Evolutionary conservation across 23 tunicate genomes (phyloP), one percentile per base, ranked within the genome.

Genomic region (Corella eumyota): DNA sequence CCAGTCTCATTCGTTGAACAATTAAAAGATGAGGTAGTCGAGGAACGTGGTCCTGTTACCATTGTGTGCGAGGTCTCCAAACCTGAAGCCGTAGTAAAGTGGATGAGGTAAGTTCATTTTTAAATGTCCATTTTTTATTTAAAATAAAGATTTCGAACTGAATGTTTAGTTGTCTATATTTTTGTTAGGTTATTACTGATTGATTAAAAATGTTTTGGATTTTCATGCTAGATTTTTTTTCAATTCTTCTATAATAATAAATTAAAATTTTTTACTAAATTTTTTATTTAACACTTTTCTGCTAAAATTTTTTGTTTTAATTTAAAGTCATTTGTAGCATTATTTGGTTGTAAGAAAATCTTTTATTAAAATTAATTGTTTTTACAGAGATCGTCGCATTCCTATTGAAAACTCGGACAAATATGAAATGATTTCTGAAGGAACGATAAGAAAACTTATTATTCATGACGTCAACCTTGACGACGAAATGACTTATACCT

Each of bases 401-500:
- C 56, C 57, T 28, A 36, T 77, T 0, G 61, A 29, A 0, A 29
- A 63, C 29, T 28, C 54, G 33, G 65, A 73, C 25, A 83, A 83
- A 45, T 83, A 73, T 33, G 75, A 46, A 50, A 62, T 83, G 47
- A 59, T 37, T 32, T 29, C 70, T 6, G 87, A 78, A n/a, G 96
- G 86, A 17, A 50, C 22, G 17, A 59, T 40, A 34, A 80, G 59
- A 4, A 55, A 50, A 48, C 51, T 90, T 32, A 40, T 74, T 15
- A 51, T 90, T 25, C 59, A 73, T 1, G 66, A 73, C 28, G 80
- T 68, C 17, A 48, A 30, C 45, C 69, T 79, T 54, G 83, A 80
- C 50, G 97, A 90, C 61, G 97, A 80, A 64, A 72, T 54, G 1
- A 58, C 50, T 6, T 90, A 65, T 63, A 61, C 90, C 4, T 90